These are phyloP conservation scores for Heliconius nattereri DNA, from an alignment of 1,140 invertebrate species.

Conservation along the genomic window DNA sequence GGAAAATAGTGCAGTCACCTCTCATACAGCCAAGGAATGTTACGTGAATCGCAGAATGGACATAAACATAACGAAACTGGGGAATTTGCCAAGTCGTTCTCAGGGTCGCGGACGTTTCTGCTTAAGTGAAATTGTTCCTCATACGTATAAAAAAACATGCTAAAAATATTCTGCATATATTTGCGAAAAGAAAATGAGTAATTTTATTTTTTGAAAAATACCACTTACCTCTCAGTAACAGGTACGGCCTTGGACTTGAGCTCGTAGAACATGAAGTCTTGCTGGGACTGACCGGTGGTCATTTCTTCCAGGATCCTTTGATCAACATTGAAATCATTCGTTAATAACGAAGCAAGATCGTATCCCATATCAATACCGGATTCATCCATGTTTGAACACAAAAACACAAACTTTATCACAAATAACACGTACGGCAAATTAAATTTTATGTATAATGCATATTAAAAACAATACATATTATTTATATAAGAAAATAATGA, in stretches of 20 bases:
- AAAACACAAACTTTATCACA: slow-evolving; percentile 72
- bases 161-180: slow-evolving; percentile 71
- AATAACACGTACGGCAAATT: slow-evolving; percentile 48
- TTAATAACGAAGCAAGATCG: slow-evolving; percentile 84
- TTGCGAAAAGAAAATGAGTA: slow-evolving; percentile 45
- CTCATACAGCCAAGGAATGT: slow-evolving; percentile 43
- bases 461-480: slow-evolving; percentile 60
- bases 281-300: slow-evolving; percentile 78
- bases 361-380: slow-evolving; percentile 88
- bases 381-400: slow-evolving; percentile 82
- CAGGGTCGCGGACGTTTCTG: slow-evolving; percentile 64
- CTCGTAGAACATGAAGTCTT: slow-evolving; percentile 87
- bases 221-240: slow-evolving; percentile 84
- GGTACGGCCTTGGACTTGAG: slow-evolving; percentile 85
- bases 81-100: slow-evolving; percentile 72
- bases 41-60: slow-evolving; percentile 43
- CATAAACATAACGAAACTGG: slow-evolving; percentile 65
- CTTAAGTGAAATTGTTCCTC: slow-evolving; percentile 75
- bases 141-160: slow-evolving; percentile 55
- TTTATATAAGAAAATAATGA: slow-evolving; percentile 56
- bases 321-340: slow-evolving; percentile 81
- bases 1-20: neutral
- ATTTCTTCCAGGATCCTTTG: slow-evolving; percentile 82
- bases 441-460: slow-evolving; percentile 54
- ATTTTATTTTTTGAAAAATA: slow-evolving; percentile 9